Conservation (phyloP, 2,113 vertebrate species). For the Protobothrops flavoviridis region DNA sequence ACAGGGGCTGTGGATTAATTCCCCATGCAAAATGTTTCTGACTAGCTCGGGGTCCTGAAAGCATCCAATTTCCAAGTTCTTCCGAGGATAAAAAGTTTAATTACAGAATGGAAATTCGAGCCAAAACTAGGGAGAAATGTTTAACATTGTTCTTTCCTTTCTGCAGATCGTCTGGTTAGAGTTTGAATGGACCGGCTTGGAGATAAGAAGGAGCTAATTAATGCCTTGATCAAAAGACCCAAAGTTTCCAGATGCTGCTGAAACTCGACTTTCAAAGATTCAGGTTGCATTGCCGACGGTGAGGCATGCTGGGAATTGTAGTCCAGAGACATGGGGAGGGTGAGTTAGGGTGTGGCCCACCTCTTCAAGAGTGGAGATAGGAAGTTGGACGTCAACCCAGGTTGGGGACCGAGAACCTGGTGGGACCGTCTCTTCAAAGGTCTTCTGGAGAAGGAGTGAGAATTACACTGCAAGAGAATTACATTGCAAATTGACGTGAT, state of each 20-base stretch:
- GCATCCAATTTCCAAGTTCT: slow-evolving; percentile 52
- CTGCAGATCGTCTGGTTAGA: background rate
- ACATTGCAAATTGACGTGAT: too few relatives aligned
- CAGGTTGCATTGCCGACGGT: background rate
- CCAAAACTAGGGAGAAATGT: slow-evolving; percentile 24
- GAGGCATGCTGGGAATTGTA: background rate
- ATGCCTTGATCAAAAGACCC: background rate
- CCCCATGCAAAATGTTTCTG: slow-evolving; percentile 59
- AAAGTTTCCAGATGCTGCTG: background rate
- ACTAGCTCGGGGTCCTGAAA: slow-evolving; percentile 25
- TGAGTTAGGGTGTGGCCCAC: background rate
- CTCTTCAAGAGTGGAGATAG: background rate
- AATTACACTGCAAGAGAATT: too few relatives aligned
- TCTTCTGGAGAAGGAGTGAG: too few relatives aligned
- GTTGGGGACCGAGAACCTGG: background rate
- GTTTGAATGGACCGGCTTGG: background rate
- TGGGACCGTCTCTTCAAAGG: background rate
- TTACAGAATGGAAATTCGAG: slow-evolving; percentile 27
- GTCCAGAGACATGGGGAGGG: background rate
- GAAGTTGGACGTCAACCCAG: background rate
- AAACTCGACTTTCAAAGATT: background rate
- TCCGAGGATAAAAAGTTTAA: slow-evolving; percentile 10
- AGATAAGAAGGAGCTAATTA: background rate
- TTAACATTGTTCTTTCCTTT: background rate
- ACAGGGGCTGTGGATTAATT: slow-evolving; percentile 43